A percentile compares a stretch with the other conserved stretches of the same genome.
Evolutionary conservation across 2,797 vertebrate species (phyloP).

Genomic region (Tauraco hartlaubi): DNA sequence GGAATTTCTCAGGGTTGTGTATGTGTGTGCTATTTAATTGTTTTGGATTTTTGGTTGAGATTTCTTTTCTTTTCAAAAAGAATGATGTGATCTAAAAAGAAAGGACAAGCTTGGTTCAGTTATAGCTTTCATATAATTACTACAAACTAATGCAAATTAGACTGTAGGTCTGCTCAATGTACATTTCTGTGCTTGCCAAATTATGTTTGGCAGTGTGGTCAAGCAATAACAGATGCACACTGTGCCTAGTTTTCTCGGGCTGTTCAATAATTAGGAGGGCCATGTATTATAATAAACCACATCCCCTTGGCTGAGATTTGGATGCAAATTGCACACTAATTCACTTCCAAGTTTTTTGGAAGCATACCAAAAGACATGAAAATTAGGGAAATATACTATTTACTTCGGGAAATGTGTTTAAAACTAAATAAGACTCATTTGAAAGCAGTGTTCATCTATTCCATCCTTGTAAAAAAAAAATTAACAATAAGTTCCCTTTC

Average conservation of each 20-base stretch:
- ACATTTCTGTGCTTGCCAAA: conserved; percentile 85
- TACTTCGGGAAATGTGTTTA: conserved; percentile 80
- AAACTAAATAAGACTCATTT: conserved; percentile 80
- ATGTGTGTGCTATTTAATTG: conserved; percentile 56
- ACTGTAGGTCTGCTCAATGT: conserved; percentile 88
- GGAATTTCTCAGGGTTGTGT: conserved; percentile 68
- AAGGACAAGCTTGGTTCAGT: conserved; percentile 81
- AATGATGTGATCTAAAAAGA: conserved; percentile 81
- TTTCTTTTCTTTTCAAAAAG: conserved; percentile 77
- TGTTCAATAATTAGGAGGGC: conserved; percentile 90
- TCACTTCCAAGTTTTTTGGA: conserved; percentile 87
- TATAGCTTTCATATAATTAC: conserved; percentile 83
- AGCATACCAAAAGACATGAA: conserved; percentile 85
- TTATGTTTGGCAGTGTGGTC: conserved; percentile 87
- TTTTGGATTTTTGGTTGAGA: conserved; percentile 56
- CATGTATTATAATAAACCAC: conserved; percentile 92
- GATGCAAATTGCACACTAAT: conserved; percentile 87
- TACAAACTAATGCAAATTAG: conserved; percentile 85
- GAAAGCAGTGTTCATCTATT: conserved; percentile 74
- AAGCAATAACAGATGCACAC: conserved; percentile 87
- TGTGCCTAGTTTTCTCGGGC: conserved; percentile 88
- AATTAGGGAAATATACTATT: conserved; percentile 87
- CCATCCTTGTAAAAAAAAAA: conserved; percentile 61
- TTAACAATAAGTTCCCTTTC: conserved; percentile 70
- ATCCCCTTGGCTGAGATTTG: conserved; percentile 91